phyloP scores from a whole-genome alignment of 2,113 vertebrate genomes.

The Trichechus manatus region DNA sequence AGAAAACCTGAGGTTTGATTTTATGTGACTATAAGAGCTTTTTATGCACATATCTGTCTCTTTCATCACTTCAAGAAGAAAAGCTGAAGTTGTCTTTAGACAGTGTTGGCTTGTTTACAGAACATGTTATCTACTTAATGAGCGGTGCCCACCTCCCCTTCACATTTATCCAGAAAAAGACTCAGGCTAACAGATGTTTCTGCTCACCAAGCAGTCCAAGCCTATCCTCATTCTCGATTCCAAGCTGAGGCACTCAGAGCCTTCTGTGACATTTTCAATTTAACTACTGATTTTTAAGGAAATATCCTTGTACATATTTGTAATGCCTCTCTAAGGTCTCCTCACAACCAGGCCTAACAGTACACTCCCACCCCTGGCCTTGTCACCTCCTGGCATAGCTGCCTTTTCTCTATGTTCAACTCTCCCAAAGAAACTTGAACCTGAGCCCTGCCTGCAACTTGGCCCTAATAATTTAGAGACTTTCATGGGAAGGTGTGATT shows the following conservation, averaged over 20 bases:
- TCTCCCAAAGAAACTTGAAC: neutral
- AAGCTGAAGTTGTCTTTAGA: neutral
- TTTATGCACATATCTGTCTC: too few relatives aligned
- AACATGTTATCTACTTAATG: neutral
- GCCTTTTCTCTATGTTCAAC: neutral
- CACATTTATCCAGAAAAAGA: neutral
- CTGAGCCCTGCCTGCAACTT: neutral
- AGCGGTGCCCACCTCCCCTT: neutral
- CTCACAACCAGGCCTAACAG: neutral
- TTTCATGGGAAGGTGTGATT: neutral
- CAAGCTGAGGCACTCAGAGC: neutral
- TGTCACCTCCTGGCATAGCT: rapidly evolving
- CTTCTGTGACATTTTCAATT: neutral
- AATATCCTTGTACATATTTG: neutral
- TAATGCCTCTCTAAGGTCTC: neutral
- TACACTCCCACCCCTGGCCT: neutral
- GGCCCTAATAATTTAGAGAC: neutral
- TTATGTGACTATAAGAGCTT: neutral
- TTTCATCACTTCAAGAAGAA: neutral
- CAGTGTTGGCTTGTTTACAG: neutral
- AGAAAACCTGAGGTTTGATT: neutral
- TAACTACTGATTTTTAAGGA: neutral
- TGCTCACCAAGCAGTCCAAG: neutral
- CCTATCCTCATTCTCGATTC: neutral
- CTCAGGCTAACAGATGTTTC: neutral